Percentiles rank a stretch among this genome's conserved stretches.
These are phyloP conservation scores for Pantherophis vulpinus DNA, from an alignment of 2,797 vertebrate species.

Conservation along the genomic window DNA sequence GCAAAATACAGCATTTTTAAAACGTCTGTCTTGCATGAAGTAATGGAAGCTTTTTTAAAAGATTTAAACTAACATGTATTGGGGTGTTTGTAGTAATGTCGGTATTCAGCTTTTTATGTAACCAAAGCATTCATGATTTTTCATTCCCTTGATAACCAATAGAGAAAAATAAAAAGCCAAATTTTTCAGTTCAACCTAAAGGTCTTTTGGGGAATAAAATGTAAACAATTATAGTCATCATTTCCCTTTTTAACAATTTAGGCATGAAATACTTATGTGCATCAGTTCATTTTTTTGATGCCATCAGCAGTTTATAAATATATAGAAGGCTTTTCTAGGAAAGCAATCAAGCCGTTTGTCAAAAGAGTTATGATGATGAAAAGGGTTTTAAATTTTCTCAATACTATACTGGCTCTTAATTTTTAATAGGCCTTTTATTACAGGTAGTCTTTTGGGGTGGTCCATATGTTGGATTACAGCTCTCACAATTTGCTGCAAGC, in stretches of 20 bases:
- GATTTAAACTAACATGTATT: background rate
- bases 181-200: conserved; percentile 4
- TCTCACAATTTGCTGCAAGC: background rate
- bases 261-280: background rate
- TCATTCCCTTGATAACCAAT: background rate
- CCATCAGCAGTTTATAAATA: conserved; percentile 23
- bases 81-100: background rate
- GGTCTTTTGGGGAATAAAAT: background rate
- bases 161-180: background rate
- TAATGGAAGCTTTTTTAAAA: background rate
- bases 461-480: background rate
- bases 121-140: background rate
- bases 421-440: conserved; percentile 13
- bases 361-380: conserved; percentile 30
- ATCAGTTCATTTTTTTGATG: conserved; percentile 22
- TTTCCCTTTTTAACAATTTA: conserved; percentile 22
- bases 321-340: background rate
- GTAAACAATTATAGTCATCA: conserved; percentile 16
- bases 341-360: conserved; percentile 19
- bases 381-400: conserved; percentile 31
- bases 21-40: background rate
- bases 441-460: background rate
- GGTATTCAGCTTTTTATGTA: background rate
- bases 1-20: background rate
- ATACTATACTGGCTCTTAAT: background rate